These are phyloP conservation scores for Clivina fossor DNA, from an alignment of 2,888 invertebrate species.

Conservation along the genomic window DNA sequence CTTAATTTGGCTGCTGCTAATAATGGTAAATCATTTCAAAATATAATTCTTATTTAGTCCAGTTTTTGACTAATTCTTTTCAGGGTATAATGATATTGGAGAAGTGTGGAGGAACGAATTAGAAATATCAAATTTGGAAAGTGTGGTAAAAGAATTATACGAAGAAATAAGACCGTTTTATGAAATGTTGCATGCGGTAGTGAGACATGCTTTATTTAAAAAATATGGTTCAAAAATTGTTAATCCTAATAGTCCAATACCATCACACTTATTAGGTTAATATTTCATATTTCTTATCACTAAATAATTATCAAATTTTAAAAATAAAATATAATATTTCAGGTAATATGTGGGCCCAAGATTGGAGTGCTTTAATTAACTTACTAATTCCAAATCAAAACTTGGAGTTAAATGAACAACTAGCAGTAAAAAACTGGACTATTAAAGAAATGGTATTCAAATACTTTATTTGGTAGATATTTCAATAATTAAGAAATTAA, in stretches of 20 bases:
- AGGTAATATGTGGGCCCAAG: conserved; percentile 73
- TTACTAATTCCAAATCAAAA: conserved; percentile 58
- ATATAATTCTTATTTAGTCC: conserved; percentile 5
- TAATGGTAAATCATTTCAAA: conserved; percentile 58
- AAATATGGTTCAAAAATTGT: conserved; percentile 60
- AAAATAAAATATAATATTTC: conserved; percentile 33
- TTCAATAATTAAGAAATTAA: conserved; percentile 6
- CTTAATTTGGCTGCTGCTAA: conserved; percentile 65
- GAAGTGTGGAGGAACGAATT: conserved; percentile 66
- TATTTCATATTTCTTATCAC: conserved; percentile 19
- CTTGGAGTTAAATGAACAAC: conserved; percentile 55
- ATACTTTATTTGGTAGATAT: conserved; percentile 4
- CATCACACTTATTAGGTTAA: conserved; percentile 69
- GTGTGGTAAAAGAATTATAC: conserved; percentile 58
- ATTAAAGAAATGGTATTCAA: conserved; percentile 60
- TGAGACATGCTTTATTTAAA: conserved; percentile 61
- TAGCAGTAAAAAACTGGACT: conserved; percentile 59
- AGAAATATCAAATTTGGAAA: conserved; percentile 61
- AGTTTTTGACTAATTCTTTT: too few species aligned
- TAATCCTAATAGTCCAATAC: conserved; percentile 61
- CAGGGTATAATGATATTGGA: conserved; percentile 66
- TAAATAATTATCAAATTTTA: background rate
- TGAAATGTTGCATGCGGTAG: conserved; percentile 70
- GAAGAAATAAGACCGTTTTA: conserved; percentile 65
- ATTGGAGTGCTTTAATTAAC: conserved; percentile 64